Evolutionary conservation across 2,888 invertebrate species (phyloP), one percentile per base, ranked within the genome.

Genomic region (Oeneis ivallda): DNA sequence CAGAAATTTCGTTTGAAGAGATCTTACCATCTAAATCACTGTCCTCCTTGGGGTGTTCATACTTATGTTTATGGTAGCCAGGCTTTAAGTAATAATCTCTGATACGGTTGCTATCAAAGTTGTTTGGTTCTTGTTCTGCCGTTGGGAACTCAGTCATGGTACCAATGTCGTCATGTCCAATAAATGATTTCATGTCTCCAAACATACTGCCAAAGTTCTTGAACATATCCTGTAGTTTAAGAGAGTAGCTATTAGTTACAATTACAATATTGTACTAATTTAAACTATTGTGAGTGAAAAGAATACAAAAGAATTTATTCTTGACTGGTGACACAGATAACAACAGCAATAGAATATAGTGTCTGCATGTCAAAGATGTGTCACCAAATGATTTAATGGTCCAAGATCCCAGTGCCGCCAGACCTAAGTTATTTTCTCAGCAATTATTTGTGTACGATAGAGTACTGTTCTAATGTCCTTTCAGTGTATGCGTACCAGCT

Each of bases 21-120:
- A 92, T 82, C 77, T 88, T 86, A 10, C 91, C 91, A 72, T 92
- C 91, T 71, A 92, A 79, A 75, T 90, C 88, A 0, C 81, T 72
- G 43, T 91, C 91, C 73, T 82, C 77, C 69, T 81, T 83, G 0
- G 71, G 76, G 10, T 81, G 72, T 26, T 84, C 79, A 47, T 72
- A 70, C 64, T 75, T 78, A 4, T 71, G 71, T 56, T 76, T 80
- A 56, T 85, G 85, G 71, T 83, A 89, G 50, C 89, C 90, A 1
- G 91, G 90, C 70, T 91, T 90, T n/a, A 92, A 73, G 70, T 91
- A 92, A 66, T 86, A 87, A 67, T 90, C 86, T 66, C 91, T 79
- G 26, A 92, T 81, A 63, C 73, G 85, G 62, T 81, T 81, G 65
- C 78, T 82, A 47, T 81, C 75, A 62, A 74, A 79, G 57, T 79